Evolutionary conservation across 2,113 vertebrate genomes (phyloP).

Genomic region (Myotis davidii): DNA sequence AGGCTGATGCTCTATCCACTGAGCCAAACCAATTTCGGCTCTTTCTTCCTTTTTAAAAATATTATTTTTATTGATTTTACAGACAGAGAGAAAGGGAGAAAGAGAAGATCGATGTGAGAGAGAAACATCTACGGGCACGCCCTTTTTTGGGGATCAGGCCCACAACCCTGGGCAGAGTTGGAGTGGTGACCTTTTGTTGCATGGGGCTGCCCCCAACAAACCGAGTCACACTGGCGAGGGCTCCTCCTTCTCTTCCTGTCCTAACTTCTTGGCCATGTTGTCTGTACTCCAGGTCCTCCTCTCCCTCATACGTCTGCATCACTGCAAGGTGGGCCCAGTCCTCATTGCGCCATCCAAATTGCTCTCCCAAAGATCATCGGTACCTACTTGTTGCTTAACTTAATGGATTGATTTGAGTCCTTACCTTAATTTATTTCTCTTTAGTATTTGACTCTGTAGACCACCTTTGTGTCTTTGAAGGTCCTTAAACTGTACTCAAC

Average conservation of each 20-base stretch:
- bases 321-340: fast-evolving
- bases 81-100: too few species aligned
- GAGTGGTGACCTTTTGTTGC: too few species aligned
- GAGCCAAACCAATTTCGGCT: too few species aligned
- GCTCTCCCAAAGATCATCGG: not conserved
- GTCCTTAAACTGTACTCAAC: not conserved
- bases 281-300: fast-evolving
- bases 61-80: too few species aligned
- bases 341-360: not conserved
- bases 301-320: fast-evolving
- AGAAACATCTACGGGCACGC: too few species aligned
- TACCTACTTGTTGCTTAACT: not conserved
- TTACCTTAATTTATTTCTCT: not conserved
- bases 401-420: not conserved
- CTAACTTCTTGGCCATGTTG: not conserved
- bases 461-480: not conserved
- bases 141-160: too few species aligned
- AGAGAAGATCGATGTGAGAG: too few species aligned
- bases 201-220: too few species aligned
- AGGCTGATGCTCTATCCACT: too few species aligned
- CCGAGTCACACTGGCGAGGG: too few species aligned
- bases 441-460: not conserved
- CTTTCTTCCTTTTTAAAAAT: not conserved
- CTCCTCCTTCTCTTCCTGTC: not conserved
- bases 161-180: too few species aligned